Conservation (phyloP, 2,797 vertebrate genomes). For the Enteromius fasciolatus region DNA sequence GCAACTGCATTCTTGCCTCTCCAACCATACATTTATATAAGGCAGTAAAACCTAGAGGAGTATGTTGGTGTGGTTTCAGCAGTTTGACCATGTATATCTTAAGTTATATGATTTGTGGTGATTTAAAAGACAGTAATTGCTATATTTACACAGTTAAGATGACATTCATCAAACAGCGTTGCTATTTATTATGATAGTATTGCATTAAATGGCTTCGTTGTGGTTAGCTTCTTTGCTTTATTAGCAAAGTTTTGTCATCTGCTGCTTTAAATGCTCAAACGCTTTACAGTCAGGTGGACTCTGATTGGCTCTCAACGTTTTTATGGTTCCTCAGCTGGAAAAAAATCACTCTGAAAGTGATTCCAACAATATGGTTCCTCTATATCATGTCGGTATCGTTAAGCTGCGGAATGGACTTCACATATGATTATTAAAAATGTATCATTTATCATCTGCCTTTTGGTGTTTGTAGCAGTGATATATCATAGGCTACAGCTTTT, state of each 20-base stretch:
- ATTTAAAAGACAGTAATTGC: background rate
- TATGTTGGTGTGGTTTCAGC: background rate
- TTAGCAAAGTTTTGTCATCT: background rate
- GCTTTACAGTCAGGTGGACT: background rate
- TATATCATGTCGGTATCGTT: background rate
- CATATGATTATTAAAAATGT: background rate
- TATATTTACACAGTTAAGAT: background rate
- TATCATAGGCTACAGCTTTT: background rate
- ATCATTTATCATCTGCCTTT: background rate
- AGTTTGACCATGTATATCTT: background rate
- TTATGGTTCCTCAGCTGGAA: slow-evolving; percentile 2
- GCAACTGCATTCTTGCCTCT: background rate
- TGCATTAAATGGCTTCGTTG: background rate
- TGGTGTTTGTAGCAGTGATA: background rate
- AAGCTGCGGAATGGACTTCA: background rate
- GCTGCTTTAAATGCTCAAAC: background rate
- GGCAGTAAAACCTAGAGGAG: background rate
- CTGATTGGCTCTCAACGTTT: background rate
- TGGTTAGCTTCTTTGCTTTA: background rate
- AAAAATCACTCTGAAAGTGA: background rate
- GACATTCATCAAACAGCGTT: background rate
- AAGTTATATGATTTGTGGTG: background rate
- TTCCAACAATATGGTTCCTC: background rate
- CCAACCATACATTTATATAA: background rate
- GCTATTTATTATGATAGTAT: background rate